Conservation (phyloP, 2,888 invertebrate genomes). For the Bellardia bayeri region DNA sequence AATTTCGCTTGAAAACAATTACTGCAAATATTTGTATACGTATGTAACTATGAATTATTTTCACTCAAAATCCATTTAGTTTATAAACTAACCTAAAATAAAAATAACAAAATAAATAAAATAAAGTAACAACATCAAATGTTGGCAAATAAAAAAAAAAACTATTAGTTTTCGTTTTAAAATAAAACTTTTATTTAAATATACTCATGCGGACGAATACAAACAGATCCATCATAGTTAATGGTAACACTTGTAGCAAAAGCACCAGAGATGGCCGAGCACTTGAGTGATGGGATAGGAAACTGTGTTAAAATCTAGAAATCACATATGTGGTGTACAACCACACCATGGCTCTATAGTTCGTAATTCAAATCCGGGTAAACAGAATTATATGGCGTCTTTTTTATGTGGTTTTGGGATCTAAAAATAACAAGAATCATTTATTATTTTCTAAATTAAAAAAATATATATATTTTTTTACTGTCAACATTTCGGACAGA, state of each 20-base stretch:
- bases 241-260: constrained; percentile 22
- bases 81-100: neutral
- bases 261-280: neutral
- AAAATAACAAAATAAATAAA: neutral
- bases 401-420: no score
- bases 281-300: no score
- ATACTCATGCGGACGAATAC: neutral
- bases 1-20: neutral
- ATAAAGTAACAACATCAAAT: neutral
- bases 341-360: no score
- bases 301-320: no score
- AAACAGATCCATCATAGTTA: neutral
- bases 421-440: no score
- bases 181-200: constrained; percentile 17
- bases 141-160: neutral
- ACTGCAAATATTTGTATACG: constrained; percentile 39
- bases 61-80: constrained; percentile 2
- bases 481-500: no score
- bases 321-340: no score
- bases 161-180: no score
- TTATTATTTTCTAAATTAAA: no score
- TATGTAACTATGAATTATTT: constrained; percentile 4
- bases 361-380: no score
- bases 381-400: no score
- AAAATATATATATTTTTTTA: no score